These are phyloP conservation scores for Scolopax rusticola DNA, from an alignment of 2,797 vertebrate species.

Conservation along the genomic window DNA sequence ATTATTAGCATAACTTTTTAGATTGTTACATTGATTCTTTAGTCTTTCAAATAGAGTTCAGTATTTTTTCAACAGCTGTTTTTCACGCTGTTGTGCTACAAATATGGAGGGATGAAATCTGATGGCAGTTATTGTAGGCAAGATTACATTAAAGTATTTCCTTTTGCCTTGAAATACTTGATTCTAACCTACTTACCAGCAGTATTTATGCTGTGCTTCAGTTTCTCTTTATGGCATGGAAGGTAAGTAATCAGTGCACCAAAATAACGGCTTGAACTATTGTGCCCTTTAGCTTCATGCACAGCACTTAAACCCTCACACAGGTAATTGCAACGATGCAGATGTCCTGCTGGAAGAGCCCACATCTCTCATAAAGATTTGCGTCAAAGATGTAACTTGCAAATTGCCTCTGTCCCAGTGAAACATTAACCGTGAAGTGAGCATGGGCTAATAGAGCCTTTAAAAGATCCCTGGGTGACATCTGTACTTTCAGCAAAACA, in stretches of 20 bases:
- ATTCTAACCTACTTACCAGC: neutral
- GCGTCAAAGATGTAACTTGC: neutral
- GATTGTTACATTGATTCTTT: neutral
- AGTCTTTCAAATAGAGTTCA: neutral
- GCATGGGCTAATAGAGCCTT: neutral
- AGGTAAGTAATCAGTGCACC: neutral
- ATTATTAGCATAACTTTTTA: neutral
- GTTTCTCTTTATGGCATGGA: neutral
- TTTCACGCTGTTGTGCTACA: neutral
- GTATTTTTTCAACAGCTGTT: neutral
- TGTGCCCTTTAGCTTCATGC: neutral
- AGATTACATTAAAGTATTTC: neutral
- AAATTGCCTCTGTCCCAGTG: neutral
- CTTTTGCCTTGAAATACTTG: neutral
- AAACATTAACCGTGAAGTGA: constrained; percentile 34
- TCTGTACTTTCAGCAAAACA: constrained; percentile 18
- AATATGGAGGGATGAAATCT: neutral
- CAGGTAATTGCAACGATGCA: neutral
- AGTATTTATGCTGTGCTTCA: neutral
- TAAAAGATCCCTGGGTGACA: neutral
- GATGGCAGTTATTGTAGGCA: neutral
- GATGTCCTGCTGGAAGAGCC: neutral
- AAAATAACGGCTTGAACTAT: neutral
- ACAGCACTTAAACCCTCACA: neutral
- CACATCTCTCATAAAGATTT: neutral